Evolutionary conservation across 35 echinoderm and acorn worm genomes (phyloP).

Genomic region (Lytechinus pictus): DNA sequence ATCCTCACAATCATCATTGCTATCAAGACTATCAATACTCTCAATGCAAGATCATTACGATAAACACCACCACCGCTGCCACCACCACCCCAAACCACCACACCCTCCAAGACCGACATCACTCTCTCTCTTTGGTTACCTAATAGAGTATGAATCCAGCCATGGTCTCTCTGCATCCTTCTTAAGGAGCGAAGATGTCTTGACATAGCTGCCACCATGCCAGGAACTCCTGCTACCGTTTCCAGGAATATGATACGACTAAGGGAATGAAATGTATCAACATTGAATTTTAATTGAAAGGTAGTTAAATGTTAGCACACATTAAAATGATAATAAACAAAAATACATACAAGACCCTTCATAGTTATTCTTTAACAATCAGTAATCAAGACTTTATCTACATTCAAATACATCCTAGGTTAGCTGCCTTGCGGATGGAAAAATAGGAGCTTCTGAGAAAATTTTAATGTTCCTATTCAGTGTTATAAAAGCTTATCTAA

Average conservation of each 20-base stretch:
- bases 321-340: too few species aligned
- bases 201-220: conserved; percentile 92
- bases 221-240: conserved; percentile 93
- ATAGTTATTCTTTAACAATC: too few species aligned
- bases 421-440: too few species aligned
- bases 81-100: neutral
- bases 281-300: neutral
- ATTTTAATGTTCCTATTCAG: too few species aligned
- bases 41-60: neutral
- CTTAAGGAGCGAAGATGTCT: conserved; percentile 85
- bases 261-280: neutral
- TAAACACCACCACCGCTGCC: neutral
- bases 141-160: conserved; percentile 94
- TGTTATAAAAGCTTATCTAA: too few species aligned
- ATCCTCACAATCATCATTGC: neutral
- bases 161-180: conserved; percentile 87
- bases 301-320: too few species aligned
- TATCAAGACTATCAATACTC: neutral
- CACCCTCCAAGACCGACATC: neutral
- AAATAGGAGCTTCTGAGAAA: too few species aligned
- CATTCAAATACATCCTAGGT: too few species aligned
- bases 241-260: conserved; percentile 95
- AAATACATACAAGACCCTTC: too few species aligned
- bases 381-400: too few species aligned
- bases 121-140: conserved; percentile 56